Evolutionary conservation across 2,113 vertebrate species (phyloP), one percentile per base, ranked within the genome.

Genomic region (Labrus mixtus): DNA sequence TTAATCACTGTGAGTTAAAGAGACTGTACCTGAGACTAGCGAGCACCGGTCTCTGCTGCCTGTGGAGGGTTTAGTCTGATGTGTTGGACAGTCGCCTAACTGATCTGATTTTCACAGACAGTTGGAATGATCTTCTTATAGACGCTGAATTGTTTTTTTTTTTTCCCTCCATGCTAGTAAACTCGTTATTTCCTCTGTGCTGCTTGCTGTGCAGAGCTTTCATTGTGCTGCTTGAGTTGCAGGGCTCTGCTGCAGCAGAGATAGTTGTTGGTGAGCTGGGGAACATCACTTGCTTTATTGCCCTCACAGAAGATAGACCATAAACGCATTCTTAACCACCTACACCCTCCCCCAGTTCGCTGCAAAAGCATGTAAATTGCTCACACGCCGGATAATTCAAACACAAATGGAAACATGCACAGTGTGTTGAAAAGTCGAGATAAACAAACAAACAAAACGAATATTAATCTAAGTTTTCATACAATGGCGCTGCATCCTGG

Each of bases 201-300:
- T 68, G 79, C 76, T 75, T 76, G 78, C 58, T 83, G 80, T 67
- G 70, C 58, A 39, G 29, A 23, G 78, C 61, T 65, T 73, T 73
- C 58, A 59, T 80, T 68, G 65, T 70, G 76, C 75, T 78, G 68
- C 68, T 74, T 60, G 67, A 48, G 77, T 85, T 85, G 79, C 88
- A 57, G 73, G 12, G 83, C 71, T 87, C 8, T 63, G 48, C n/a
- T 37, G 86, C 90, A 86, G 90, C 89, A 92, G 85, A 92, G 90
- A 91, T 89, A 91, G 88, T 90, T 90, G 87, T 89, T 89, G 82
- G 91, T 86, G 85, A 87, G 82, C 90, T 90, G 90, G 80, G 86
- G 82, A 92, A 78, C 90, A 90, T 93, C 89, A 90, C 84, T 92
- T 92, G 90, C 87, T 93, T 93, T 93, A 93, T 93, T 92, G 87